Evolutionary conservation across 2,797 vertebrate species (phyloP).

Genomic region (Cryptoblepharus egeriae): DNA sequence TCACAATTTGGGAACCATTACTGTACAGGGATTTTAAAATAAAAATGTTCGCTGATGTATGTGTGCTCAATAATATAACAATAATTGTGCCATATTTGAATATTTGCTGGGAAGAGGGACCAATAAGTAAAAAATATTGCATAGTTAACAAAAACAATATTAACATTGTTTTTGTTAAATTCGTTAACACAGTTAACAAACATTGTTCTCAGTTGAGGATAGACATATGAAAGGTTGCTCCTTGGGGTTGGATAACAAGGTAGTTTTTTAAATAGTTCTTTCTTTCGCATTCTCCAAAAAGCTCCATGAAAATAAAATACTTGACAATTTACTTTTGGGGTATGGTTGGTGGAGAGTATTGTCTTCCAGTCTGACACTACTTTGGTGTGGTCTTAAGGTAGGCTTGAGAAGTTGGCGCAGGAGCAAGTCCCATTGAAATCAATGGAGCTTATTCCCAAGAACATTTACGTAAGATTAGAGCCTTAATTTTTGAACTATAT

Average conservation of each 20-base stretch:
- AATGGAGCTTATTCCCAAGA: no score
- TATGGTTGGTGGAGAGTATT: background rate
- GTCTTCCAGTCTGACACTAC: background rate
- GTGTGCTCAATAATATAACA: no score
- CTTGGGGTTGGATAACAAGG: background rate
- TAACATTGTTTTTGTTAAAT: no score
- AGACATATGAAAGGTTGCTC: background rate
- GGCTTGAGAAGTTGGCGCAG: background rate
- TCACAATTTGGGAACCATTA: no score
- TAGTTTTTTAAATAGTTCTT: background rate
- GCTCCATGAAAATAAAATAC: no score
- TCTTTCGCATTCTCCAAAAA: background rate
- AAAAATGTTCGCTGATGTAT: no score
- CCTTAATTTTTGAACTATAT: background rate
- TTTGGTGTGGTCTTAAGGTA: background rate
- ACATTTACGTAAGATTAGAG: no score
- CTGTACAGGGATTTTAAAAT: no score
- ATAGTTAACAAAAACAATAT: background rate
- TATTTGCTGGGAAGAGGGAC: background rate
- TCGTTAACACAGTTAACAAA: background rate
- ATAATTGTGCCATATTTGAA: no score
- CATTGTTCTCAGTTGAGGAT: background rate
- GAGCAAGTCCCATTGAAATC: no score
- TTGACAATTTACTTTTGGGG: background rate
- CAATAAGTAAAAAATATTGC: background rate